These are phyloP conservation scores for Polyploca ridens DNA, from an alignment of 2,888 invertebrate genomes.

Conservation along the genomic window DNA sequence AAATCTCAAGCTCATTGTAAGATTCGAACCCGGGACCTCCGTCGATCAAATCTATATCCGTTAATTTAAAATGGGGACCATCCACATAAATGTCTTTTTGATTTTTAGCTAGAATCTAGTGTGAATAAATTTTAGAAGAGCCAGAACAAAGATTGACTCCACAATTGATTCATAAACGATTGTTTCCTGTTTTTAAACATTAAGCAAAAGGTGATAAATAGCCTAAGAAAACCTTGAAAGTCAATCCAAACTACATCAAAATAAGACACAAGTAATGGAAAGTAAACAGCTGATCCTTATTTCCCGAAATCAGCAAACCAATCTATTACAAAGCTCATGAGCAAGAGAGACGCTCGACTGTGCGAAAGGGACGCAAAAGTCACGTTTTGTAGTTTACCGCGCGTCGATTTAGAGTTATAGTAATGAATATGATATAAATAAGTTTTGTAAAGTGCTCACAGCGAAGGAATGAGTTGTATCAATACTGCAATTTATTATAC, in stretches of 20 bases:
- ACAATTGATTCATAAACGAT: too few species aligned
- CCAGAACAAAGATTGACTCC: too few species aligned
- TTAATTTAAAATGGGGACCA: too few species aligned
- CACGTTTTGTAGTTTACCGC: constrained; percentile 65
- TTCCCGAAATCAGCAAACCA: constrained; percentile 34
- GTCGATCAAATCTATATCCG: too few species aligned
- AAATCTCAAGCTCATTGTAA: too few species aligned
- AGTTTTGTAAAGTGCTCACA: constrained; percentile 43
- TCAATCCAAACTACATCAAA: not conserved
- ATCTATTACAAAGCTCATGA: constrained; percentile 38
- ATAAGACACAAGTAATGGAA: not conserved
- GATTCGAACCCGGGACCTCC: too few species aligned
- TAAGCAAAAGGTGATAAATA: too few species aligned
- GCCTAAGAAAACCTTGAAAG: not conserved
- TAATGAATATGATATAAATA: constrained; percentile 72
- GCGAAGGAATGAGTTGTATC: constrained; percentile 18
- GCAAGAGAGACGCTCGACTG: constrained; percentile 33
- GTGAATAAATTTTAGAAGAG: too few species aligned
- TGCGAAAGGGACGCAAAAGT: constrained; percentile 32
- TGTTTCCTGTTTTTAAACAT: too few species aligned
- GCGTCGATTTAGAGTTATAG: constrained; percentile 60
- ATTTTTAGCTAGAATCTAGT: too few species aligned
- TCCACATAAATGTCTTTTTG: too few species aligned
- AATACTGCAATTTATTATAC: not conserved
- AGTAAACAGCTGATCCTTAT: constrained; percentile 14